Percentiles rank a stretch among this genome's conserved stretches.
Conservation (phyloP, 2,113 vertebrate genomes). For the Rhineura floridana region DNA sequence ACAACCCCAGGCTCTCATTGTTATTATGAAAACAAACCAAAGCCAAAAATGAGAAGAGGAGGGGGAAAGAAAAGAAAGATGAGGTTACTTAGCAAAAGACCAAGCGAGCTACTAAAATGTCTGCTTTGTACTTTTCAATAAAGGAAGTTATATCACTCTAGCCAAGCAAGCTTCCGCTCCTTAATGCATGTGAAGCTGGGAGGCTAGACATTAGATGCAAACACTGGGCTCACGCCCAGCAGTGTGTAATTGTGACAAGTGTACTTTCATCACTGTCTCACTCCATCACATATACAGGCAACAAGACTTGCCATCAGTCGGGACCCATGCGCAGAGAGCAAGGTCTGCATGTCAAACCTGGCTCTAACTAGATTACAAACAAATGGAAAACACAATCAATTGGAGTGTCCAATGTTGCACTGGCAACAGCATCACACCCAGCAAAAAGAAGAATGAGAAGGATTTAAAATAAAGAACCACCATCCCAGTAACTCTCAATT, state of each 20-base stretch:
- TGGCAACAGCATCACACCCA: not conserved
- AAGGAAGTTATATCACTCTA: not conserved
- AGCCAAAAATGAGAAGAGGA: constrained; percentile 18
- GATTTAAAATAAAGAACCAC: not conserved
- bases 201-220: not conserved
- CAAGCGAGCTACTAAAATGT: fast-evolving
- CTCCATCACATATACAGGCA: not conserved
- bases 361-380: not conserved
- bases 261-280: not conserved
- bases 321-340: not conserved
- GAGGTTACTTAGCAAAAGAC: not conserved
- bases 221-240: not conserved
- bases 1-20: constrained; percentile 57
- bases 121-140: not conserved
- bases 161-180: not conserved
- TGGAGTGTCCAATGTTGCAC: not conserved
- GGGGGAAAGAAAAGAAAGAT: not conserved
- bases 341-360: not conserved
- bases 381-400: not conserved
- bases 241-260: not conserved
- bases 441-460: not conserved
- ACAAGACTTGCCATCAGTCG: not conserved
- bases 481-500: not conserved
- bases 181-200: not conserved
- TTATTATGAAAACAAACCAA: constrained; percentile 62